A percentile compares a stretch with the other conserved stretches of the same genome.
Conservation (phyloP, 1,140 invertebrate genomes). For the Panulirus ornatus region DNA sequence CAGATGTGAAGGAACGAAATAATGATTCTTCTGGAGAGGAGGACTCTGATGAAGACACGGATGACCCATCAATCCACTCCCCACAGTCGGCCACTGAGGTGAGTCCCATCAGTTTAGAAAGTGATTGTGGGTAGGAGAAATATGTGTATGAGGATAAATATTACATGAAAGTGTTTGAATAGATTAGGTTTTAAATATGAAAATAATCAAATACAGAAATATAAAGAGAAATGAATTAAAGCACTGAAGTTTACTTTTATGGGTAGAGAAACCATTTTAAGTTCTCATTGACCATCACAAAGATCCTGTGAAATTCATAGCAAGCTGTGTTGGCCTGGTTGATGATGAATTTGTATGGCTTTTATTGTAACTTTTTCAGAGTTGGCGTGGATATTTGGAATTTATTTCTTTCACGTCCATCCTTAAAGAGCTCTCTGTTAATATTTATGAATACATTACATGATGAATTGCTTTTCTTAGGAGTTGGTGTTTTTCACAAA, state of each 20-base stretch:
- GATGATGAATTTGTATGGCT: neutral
- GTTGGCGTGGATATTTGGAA: neutral
- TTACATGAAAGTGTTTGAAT: neutral
- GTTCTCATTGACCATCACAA: neutral
- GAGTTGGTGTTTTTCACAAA: too few relatives aligned
- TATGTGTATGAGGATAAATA: neutral
- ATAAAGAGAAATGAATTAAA: neutral
- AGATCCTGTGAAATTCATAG: neutral
- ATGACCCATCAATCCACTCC: conserved; percentile 48
- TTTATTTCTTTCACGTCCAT: neutral
- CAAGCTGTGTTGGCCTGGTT: neutral
- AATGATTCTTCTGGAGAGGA: conserved; percentile 72
- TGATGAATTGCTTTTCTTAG: too few relatives aligned
- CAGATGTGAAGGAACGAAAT: conserved; percentile 61
- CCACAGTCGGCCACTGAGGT: conserved; percentile 57
- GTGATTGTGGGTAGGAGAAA: neutral
- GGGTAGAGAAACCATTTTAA: neutral
- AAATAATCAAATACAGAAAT: neutral
- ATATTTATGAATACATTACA: too few relatives aligned
- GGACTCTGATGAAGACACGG: conserved; percentile 70
- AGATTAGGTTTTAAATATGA: neutral
- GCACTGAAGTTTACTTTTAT: neutral
- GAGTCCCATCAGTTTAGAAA: neutral
- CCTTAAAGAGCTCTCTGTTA: too few relatives aligned
- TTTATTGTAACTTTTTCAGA: neutral